These are phyloP conservation scores for Papio anubis DNA, from an alignment of 2,113 vertebrate species.

Conservation along the genomic window DNA sequence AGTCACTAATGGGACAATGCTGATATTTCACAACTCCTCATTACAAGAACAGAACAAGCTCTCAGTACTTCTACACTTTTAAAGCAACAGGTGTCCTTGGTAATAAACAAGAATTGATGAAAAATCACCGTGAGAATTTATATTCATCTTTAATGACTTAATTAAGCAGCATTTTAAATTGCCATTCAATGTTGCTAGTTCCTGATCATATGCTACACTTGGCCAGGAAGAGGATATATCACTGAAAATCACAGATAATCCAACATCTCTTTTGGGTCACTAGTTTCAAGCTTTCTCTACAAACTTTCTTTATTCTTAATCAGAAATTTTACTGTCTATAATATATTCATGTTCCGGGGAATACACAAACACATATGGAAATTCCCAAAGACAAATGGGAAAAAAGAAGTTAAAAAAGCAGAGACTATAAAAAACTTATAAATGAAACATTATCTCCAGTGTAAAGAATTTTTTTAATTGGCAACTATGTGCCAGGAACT, in stretches of 20 bases:
- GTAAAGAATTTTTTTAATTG: not conserved
- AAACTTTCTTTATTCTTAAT: not conserved
- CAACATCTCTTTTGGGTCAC: not conserved
- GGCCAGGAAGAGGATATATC: not conserved
- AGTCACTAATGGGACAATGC: not conserved
- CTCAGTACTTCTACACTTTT: conserved; percentile 28
- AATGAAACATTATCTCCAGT: not conserved
- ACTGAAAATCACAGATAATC: conserved; percentile 24
- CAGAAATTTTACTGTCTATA: not conserved
- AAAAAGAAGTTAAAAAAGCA: not conserved
- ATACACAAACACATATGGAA: not conserved
- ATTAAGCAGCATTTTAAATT: not conserved
- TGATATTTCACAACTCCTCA: not conserved
- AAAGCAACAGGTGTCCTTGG: conserved; percentile 23
- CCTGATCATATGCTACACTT: not conserved
- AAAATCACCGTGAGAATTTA: not conserved
- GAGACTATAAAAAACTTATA: not conserved
- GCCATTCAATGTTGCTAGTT: not conserved
- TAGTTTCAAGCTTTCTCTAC: conserved; percentile 12
- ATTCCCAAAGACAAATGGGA: not conserved
- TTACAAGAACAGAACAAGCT: not conserved
- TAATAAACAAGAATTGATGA: conserved; percentile 11
- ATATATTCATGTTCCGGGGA: not conserved
- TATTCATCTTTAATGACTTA: not conserved
- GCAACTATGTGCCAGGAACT: not conserved